phyloP scores from a whole-genome alignment of 2,113 vertebrate species.

The Podarcis cretensis region DNA sequence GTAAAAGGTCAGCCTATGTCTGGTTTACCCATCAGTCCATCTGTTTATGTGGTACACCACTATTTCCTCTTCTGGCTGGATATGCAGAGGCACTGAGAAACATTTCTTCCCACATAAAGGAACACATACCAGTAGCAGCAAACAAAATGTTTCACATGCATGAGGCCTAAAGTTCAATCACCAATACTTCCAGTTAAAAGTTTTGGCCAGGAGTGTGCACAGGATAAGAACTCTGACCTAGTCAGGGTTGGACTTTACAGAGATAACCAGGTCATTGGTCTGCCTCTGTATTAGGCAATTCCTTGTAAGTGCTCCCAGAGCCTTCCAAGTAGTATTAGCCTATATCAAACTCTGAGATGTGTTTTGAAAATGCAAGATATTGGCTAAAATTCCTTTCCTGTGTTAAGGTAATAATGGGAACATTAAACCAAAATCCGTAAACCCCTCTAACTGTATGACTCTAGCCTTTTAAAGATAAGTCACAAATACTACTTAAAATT shows the following conservation, averaged over 20 bases:
- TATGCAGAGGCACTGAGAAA: not conserved
- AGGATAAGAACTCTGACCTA: not conserved
- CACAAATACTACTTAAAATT: not conserved
- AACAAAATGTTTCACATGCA: not conserved
- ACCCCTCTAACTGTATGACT: not conserved
- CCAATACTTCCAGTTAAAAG: not conserved
- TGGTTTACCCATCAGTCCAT: not conserved
- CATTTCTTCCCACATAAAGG: not conserved
- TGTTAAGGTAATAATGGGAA: not conserved
- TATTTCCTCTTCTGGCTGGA: not conserved
- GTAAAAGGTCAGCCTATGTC: not conserved
- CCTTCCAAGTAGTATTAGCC: not conserved
- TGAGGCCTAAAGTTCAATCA: not conserved
- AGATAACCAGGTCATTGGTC: no score
- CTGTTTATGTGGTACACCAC: not conserved
- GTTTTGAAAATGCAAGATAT: not conserved
- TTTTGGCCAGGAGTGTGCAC: not conserved
- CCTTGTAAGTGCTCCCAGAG: not conserved
- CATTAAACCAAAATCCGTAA: not conserved
- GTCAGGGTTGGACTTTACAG: not conserved
- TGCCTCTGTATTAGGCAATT: not conserved
- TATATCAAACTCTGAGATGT: not conserved
- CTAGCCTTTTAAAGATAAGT: not conserved
- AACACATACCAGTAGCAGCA: not conserved
- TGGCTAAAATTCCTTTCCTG: not conserved